Conservation (phyloP, 1,140 invertebrate species). For the Drosophila pseudoobscura region DNA sequence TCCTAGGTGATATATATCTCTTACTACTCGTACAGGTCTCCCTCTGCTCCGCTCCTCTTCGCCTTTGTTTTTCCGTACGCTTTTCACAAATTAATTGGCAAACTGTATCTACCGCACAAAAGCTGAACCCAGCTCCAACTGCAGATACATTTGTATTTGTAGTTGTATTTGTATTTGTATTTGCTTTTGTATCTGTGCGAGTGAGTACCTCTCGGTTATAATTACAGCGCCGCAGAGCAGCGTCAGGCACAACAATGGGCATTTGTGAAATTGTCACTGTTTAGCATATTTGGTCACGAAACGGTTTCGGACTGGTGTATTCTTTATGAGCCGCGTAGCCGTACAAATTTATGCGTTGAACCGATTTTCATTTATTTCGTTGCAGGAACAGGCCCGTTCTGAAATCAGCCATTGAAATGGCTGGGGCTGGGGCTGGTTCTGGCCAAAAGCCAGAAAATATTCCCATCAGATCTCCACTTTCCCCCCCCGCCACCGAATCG, state of each 20-base stretch:
- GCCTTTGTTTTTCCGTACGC: slow-evolving; percentile 36
- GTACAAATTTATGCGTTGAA: slow-evolving; percentile 76
- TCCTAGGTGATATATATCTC: too few species aligned
- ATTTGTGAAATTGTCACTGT: slow-evolving; percentile 81
- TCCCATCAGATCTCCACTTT: background rate
- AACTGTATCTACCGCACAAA: slow-evolving; percentile 29
- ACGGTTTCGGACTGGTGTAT: slow-evolving; percentile 60
- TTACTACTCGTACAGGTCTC: too few species aligned
- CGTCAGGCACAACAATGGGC: slow-evolving; percentile 57
- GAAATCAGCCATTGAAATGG: too few species aligned
- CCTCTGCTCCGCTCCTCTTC: background rate
- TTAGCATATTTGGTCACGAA: slow-evolving; percentile 81
- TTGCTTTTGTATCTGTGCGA: slow-evolving; percentile 21
- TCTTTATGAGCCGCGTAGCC: slow-evolving; percentile 59
- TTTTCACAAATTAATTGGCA: slow-evolving; percentile 81
- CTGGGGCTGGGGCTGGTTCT: too few species aligned
- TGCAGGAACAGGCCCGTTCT: slow-evolving; percentile 35
- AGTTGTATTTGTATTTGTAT: slow-evolving; percentile 44
- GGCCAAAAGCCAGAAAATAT: background rate
- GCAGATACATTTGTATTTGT: slow-evolving; percentile 66
- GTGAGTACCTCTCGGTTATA: slow-evolving; percentile 35
- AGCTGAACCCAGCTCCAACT: slow-evolving; percentile 4
- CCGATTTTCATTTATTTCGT: slow-evolving; percentile 41
- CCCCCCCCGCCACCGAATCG: background rate
- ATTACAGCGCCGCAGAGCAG: slow-evolving; percentile 57